Evolutionary conservation across 2,797 vertebrate species (phyloP).

Genomic region (Coranthus polyacanthus): DNA sequence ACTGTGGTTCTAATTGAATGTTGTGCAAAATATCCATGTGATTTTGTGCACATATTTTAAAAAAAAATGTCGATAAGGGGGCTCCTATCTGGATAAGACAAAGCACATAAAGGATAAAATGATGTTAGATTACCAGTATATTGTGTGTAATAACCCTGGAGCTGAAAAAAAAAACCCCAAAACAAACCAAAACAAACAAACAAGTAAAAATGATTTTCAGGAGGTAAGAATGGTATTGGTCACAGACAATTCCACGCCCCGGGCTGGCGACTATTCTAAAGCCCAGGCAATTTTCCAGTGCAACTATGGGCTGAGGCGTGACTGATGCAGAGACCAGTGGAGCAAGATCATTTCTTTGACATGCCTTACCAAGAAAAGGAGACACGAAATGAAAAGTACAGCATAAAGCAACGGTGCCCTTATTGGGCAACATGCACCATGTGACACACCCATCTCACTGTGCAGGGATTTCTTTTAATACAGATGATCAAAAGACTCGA

Average conservation of each 20-base stretch:
- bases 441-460: conserved; percentile 28
- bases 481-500: conserved; percentile 40
- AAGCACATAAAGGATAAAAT: conserved; percentile 7
- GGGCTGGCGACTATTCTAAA: conserved; percentile 59
- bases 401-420: conserved; percentile 62
- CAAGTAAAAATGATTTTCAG: conserved; percentile 30
- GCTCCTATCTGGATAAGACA: conserved; percentile 8
- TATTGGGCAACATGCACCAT: conserved; percentile 34
- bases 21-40: not conserved
- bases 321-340: conserved; percentile 76
- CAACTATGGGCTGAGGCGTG: conserved; percentile 60
- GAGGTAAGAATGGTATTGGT: conserved; percentile 43
- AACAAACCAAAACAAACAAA: too few relatives aligned
- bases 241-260: conserved; percentile 59
- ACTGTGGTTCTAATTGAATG: not conserved
- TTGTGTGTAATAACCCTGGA: conserved; percentile 41
- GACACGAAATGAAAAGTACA: conserved; percentile 73
- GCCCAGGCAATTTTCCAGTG: conserved; percentile 74
- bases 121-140: conserved; percentile 40
- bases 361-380: conserved; percentile 71
- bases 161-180: conserved; percentile 12
- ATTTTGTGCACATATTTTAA: conserved; percentile 15
- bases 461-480: conserved; percentile 41
- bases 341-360: conserved; percentile 82
- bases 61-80: conserved; percentile 8